These are phyloP conservation scores for Micrasema minimum DNA, from an alignment of 1,140 invertebrate genomes.

Conservation along the genomic window DNA sequence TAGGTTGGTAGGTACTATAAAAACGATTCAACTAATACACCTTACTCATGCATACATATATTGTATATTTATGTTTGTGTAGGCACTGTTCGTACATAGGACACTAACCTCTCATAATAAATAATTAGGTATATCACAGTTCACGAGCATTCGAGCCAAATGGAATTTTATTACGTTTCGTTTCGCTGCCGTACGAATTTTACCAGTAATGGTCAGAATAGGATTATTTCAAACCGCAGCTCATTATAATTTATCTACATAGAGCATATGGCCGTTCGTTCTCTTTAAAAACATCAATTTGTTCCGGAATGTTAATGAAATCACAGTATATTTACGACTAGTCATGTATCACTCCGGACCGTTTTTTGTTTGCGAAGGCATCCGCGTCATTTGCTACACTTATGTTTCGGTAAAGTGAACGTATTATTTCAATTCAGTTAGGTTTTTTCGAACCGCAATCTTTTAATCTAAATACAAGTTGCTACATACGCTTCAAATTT, in stretches of 20 bases:
- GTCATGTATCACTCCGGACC: conserved; percentile 32
- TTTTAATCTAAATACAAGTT: too few relatives aligned
- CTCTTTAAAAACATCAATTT: conserved; percentile 41
- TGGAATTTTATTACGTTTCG: conserved; percentile 1
- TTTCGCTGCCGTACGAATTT: conserved; percentile 11
- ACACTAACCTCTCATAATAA: too few relatives aligned
- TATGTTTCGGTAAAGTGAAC: not conserved
- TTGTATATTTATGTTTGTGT: too few relatives aligned
- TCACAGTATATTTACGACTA: conserved; percentile 46
- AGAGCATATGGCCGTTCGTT: conserved; percentile 32
- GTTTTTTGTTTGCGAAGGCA: conserved; percentile 38
- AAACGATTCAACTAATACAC: too few relatives aligned
- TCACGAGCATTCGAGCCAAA: too few relatives aligned
- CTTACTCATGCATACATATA: too few relatives aligned
- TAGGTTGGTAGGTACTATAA: too few relatives aligned
- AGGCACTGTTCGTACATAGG: too few relatives aligned
- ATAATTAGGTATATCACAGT: too few relatives aligned
- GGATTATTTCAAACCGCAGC: conserved; percentile 15
- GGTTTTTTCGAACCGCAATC: too few relatives aligned
- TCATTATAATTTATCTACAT: conserved; percentile 30
- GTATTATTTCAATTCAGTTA: not conserved
- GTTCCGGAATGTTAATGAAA: conserved; percentile 46
- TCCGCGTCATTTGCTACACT: conserved; percentile 33
- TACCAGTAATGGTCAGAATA: conserved; percentile 3
- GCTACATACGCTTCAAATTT: too few relatives aligned